Base-by-base conservation (phyloP, 2,797 vertebrate genomes). In the Bryconaethiops microstoma region DNA sequence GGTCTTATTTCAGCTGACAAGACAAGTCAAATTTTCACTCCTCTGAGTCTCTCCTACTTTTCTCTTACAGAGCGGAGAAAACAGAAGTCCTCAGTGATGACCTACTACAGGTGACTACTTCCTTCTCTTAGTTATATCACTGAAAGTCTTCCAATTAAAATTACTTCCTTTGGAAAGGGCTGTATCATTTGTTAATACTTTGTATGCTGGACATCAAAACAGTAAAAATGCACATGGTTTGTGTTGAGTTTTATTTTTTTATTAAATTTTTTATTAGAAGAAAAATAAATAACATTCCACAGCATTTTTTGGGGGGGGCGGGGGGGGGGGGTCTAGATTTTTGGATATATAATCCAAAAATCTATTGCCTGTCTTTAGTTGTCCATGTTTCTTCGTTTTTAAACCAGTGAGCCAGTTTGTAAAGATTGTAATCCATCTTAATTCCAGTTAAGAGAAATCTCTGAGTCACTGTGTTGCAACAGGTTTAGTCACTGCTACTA, bases 81-180 rank as follows among this genome's bases (percentile, higher is more conserved):
- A 99, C 98, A 0, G 98, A 99, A 93, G 98, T 99, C 55, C 97
- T 99, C 88, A 99, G 96, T 76, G 98, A 99, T 93, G 98, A 99
- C 94, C 95, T 99, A 80, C 83, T 99, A 81, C 97, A 97, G 97
- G 98, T 99, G 95, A 94, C 80, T 72, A 80, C 76, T 82, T 74
- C 81, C 78, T 80, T 71, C 14, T 67, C 60, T 63, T 17, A 35
- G 60, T 63, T 29, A 25, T 25, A 79, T 73, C 10, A 52, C 80
- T 83, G 25, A 42, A 42, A 42, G 40, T 48, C 8, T 48, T 42
- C 40, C 40, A 62, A 52, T 64, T 0, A 3, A 63, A 35, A 21
- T 29, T 7, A 21, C 19, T 59, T 4, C 55, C 55, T 23, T 21
- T 59, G 19, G 55, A 59, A 48, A 48, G 1, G 4, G 45, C 45